phyloP scores from a whole-genome alignment of 2,113 vertebrate genomes.

The Sprattus sprattus region DNA sequence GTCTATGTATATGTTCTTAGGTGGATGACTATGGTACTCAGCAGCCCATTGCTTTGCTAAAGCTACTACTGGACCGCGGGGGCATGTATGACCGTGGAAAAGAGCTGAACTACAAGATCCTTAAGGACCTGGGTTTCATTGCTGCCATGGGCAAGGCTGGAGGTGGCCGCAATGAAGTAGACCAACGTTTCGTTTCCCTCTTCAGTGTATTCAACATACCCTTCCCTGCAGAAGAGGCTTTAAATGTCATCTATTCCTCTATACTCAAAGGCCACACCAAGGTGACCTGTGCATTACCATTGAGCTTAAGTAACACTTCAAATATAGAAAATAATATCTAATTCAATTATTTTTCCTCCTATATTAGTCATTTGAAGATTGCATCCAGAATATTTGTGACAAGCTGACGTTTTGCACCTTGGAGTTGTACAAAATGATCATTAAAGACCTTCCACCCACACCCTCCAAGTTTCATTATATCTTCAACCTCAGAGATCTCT shows the following conservation, averaged over 20 bases:
- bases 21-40: constrained; percentile 94
- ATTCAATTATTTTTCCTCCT: constrained; percentile 18
- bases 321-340: neutral
- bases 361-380: constrained; percentile 78
- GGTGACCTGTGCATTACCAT: constrained; percentile 65
- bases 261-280: constrained; percentile 87
- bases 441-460: constrained; percentile 87
- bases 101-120: constrained; percentile 86
- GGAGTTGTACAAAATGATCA: constrained; percentile 81
- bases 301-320: neutral
- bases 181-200: constrained; percentile 86
- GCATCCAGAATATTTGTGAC: constrained; percentile 73
- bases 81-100: constrained; percentile 88
- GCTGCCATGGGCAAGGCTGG: constrained; percentile 96
- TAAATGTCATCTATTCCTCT: constrained; percentile 86
- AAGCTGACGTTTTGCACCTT: constrained; percentile 84
- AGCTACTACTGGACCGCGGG: constrained; percentile 86
- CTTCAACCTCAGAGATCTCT: constrained; percentile 94
- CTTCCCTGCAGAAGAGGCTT: constrained; percentile 83
- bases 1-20: constrained; percentile 56
- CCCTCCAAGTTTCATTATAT: constrained; percentile 98
- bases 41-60: constrained; percentile 91
- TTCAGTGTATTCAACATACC: constrained; percentile 90
- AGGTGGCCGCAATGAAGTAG: constrained; percentile 93
- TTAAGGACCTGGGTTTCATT: constrained; percentile 88